Base-by-base conservation (phyloP, 2,113 vertebrate genomes). In the Hymenochirus boettgeri region DNA sequence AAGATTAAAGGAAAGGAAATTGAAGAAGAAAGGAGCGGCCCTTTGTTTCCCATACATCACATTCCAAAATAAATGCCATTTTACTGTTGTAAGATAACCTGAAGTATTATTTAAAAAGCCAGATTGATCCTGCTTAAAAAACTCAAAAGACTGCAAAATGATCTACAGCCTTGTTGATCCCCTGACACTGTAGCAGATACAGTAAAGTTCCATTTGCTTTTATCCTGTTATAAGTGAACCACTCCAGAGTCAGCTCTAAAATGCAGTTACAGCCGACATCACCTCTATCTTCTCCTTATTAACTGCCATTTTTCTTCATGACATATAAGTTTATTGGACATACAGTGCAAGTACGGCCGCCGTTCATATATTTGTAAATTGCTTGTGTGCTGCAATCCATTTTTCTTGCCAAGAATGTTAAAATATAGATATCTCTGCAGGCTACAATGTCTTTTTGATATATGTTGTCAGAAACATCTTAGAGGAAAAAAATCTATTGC, bases 1-100 rank as follows among this genome's bases (percentile, higher is more conserved):
- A 65, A 57, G 53, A 65, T 57, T 17, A 65, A 65, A 50, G 62
- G 26, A 65, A 57, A 24, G 54, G 50, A 65, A 57, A 65, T 65
- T 13, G 54, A 22, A 65, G 53, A 50, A 57, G 42, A 50, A 57
- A 65, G 54, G 25, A 31, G 35, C 31, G 27, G 24, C 42, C 46
- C 48, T 57, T 53, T 65, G 47, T 56, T 65, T 48, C 37, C 52
- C 17, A 31, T 54, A 57, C 63, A 65, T 65, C 54, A 37, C 46
- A 57, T 57, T 37, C 50, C 17, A 46, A 37, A 50, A 65, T 57
- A 48, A 57, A 57, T 65, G 29, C 48, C 63, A 33, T 57, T 50
- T 57, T 50, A 21, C 42, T 35, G 63, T 35, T 65, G 26, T 18
- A 57, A 33, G 62, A 57, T 57, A 65, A 65, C 54, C 33, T 57